Conservation (phyloP, 2,888 invertebrate species). For the Marasmarcha lunaedactyla region DNA sequence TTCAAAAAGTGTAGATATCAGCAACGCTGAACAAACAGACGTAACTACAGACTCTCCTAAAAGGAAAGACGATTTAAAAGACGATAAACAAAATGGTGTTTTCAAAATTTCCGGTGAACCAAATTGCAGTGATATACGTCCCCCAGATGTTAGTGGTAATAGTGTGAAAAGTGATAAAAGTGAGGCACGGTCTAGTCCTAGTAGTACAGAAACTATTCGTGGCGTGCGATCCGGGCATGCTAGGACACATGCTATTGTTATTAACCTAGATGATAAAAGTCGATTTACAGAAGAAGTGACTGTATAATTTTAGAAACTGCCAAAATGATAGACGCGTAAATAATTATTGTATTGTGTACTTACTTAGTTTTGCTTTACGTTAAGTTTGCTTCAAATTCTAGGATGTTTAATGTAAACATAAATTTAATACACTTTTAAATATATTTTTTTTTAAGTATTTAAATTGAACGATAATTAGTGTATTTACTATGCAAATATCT, state of each 20-base stretch:
- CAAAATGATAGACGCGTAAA: constrained; percentile 8
- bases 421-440: too few species aligned
- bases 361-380: constrained; percentile 13
- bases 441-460: too few species aligned
- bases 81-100: constrained; percentile 50
- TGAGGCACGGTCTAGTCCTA: constrained; percentile 45
- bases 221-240: constrained; percentile 74
- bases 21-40: constrained; percentile 52
- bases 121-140: constrained; percentile 52
- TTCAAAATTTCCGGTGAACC: constrained; percentile 61
- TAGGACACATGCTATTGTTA: constrained; percentile 81
- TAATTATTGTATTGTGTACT: constrained; percentile 35
- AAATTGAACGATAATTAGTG: too few species aligned
- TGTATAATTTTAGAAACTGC: constrained; percentile 54
- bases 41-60: constrained; percentile 54
- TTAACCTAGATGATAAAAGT: constrained; percentile 84
- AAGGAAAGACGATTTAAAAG: constrained; percentile 37
- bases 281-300: constrained; percentile 86
- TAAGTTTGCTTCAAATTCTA: background rate
- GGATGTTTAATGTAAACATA: too few species aligned
- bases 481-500: too few species aligned
- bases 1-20: constrained; percentile 45
- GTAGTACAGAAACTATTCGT: constrained; percentile 44
- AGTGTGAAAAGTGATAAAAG: constrained; percentile 46
- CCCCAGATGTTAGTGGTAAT: constrained; percentile 49